Evolutionary conservation across 2,113 vertebrate species (phyloP), one percentile per base, ranked within the genome.

Genomic region (Bubo blakistoni): DNA sequence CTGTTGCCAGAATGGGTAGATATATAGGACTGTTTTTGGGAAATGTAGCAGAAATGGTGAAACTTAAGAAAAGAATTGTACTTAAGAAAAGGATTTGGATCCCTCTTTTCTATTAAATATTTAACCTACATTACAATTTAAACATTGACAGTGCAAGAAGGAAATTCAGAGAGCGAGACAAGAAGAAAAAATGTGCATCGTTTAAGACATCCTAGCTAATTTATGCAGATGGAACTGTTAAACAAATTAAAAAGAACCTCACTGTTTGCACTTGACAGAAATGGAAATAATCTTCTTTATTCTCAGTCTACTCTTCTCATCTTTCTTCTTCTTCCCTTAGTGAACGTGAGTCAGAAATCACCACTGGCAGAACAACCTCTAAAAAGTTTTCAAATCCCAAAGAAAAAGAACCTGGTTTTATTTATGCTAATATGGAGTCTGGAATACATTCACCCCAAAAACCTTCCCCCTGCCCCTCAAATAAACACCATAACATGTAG

Each of bases 31-130:
- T 66, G 6, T 9, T 58, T 77, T 80, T 36, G 29, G 54, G 76
- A 94, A 91, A 85, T 16, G 34, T 27, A 88, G 40, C 24, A 94
- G 81, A 94, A 95, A 81, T 82, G 46, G 65, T 12, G 15, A 94
- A 86, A 67, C 7, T 69, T 91, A 65, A 69, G 52, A 67, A 81
- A 87, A 72, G 8, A 3, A 7, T 36, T 88, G 29, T 57, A 44
- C 8, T 72, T 91, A 65, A 69, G 52, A 67, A 81, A 87, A 72
- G 8, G 4, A 7, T 40, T 88, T 77, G 3, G 10, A 76, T 76
- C n/a, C 9, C 9, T 95, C 26, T 58, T 87, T 90, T 82, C 46
- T 88, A 30, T 71, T 80, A 90, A 87, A 67, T 74, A 74, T 82
- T 85, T 90, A 95, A 16, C 17, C 40, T 30, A 63, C 12, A 22